A percentile compares a stretch with the other conserved stretches of the same genome.
These are phyloP conservation scores for Glomeris maerens DNA, from an alignment of 1,140 invertebrate genomes.

Conservation along the genomic window DNA sequence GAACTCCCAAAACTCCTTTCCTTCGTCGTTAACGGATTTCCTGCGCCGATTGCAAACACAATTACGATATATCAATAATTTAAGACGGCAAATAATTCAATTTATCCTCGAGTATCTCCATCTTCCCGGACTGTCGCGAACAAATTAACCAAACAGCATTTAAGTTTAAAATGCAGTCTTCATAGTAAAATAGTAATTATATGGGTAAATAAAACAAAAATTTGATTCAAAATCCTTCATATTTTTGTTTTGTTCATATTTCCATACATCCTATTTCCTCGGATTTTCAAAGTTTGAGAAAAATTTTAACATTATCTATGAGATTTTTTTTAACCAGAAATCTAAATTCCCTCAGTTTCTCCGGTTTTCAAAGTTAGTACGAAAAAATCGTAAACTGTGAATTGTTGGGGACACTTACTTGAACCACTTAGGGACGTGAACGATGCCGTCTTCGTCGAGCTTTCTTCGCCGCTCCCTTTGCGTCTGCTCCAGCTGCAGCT, in stretches of 20 bases:
- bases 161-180: too few relatives aligned
- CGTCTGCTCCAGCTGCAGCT: constrained; percentile 48
- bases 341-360: background rate
- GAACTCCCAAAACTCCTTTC: constrained; percentile 46
- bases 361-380: constrained; percentile 18
- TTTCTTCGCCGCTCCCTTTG: constrained; percentile 50
- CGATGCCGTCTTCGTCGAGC: constrained; percentile 38
- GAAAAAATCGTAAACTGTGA: constrained; percentile 6
- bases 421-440: constrained; percentile 47
- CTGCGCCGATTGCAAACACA: constrained; percentile 15
- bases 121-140: too few relatives aligned
- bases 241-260: constrained; percentile 2
- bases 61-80: background rate
- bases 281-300: too few relatives aligned
- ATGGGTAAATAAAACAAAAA: too few relatives aligned
- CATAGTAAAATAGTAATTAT: too few relatives aligned
- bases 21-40: constrained; percentile 24
- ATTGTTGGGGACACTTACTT: constrained; percentile 31
- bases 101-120: too few relatives aligned
- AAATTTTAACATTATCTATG: too few relatives aligned
- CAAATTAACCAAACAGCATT: too few relatives aligned
- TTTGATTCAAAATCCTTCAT: too few relatives aligned
- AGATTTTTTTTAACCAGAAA: too few relatives aligned
- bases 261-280: background rate
- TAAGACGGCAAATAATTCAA: too few relatives aligned